phyloP scores from a whole-genome alignment of 2,888 invertebrate species.

The Aradus depressus region DNA sequence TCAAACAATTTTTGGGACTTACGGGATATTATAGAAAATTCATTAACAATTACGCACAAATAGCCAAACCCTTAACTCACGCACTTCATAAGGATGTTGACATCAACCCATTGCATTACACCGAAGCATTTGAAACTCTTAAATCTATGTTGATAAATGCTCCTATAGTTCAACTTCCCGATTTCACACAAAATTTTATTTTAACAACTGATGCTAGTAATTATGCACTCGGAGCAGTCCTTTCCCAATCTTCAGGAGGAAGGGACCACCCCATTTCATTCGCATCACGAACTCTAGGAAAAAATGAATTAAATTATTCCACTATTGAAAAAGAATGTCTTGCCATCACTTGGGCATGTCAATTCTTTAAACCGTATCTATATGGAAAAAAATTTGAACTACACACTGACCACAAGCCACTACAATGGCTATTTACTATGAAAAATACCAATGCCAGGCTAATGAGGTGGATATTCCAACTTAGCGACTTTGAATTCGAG shows the following conservation, averaged over 20 bases:
- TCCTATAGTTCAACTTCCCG: conserved; percentile 27
- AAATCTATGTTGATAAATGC: conserved; percentile 10
- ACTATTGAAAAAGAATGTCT: conserved; percentile 33
- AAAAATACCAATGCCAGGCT: too few relatives aligned
- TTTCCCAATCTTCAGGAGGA: conserved; percentile 31
- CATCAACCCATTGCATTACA: conserved; percentile 23
- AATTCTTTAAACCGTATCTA: conserved; percentile 33
- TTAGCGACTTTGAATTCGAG: too few relatives aligned
- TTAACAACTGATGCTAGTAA: conserved; percentile 32
- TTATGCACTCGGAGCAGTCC: conserved; percentile 33
- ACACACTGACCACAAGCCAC: too few relatives aligned
- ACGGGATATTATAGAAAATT: conserved; percentile 32
- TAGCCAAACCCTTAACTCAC: conserved; percentile 20
- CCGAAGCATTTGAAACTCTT: conserved; percentile 11
- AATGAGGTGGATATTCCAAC: too few relatives aligned
- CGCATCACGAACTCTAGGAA: conserved; percentile 32
- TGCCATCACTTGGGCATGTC: conserved; percentile 33
- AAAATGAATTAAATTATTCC: conserved; percentile 31
- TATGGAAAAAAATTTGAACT: conserved; percentile 29
- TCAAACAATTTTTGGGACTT: conserved; percentile 31
- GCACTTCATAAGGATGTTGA: conserved; percentile 16
- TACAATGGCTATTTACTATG: too few relatives aligned
- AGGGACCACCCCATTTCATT: conserved; percentile 35
- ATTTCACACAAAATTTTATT: conserved; percentile 15
- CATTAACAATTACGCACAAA: conserved; percentile 22